These are phyloP conservation scores for Scrobipalpa atriplicella DNA, from an alignment of 2,888 invertebrate genomes.

Conservation along the genomic window DNA sequence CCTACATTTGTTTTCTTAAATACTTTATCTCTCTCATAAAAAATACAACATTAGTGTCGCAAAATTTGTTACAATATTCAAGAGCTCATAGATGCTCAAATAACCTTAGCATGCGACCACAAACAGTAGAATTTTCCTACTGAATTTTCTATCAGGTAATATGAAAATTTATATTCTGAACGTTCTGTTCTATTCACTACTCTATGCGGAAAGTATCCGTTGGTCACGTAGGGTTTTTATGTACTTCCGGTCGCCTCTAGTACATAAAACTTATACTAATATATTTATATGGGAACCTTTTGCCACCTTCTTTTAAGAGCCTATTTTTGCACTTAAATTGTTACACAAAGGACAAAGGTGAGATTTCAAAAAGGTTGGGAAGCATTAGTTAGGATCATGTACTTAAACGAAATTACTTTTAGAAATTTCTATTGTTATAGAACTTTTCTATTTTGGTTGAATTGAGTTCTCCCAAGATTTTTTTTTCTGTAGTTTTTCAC, in stretches of 20 bases:
- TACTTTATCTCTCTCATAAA: too few species aligned
- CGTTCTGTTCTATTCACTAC: conserved; percentile 5
- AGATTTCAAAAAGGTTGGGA: conserved; percentile 1
- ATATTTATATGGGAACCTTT: conserved; percentile 25
- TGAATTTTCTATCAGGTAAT: background rate
- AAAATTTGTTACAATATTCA: too few species aligned
- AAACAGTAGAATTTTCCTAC: background rate
- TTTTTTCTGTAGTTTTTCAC: too few species aligned
- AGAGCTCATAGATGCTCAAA: background rate
- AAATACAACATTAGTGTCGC: too few species aligned
- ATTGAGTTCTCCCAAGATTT: too few species aligned
- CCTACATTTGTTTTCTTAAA: too few species aligned
- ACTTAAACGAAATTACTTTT: background rate
- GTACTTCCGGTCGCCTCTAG: conserved; percentile 43
- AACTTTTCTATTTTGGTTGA: too few species aligned
- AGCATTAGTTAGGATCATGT: conserved; percentile 10
- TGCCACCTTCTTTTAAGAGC: conserved; percentile 23
- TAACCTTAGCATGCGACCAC: background rate
- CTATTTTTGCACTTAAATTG: conserved; percentile 1
- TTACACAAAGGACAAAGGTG: background rate
- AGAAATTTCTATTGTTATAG: too few species aligned
- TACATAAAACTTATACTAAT: conserved; percentile 32
- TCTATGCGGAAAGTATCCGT: conserved; percentile 19
- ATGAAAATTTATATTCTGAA: conserved; percentile 8
- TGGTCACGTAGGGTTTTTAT: conserved; percentile 50